Conservation (phyloP, 2,888 invertebrate species). For the Mythimna albipuncta region DNA sequence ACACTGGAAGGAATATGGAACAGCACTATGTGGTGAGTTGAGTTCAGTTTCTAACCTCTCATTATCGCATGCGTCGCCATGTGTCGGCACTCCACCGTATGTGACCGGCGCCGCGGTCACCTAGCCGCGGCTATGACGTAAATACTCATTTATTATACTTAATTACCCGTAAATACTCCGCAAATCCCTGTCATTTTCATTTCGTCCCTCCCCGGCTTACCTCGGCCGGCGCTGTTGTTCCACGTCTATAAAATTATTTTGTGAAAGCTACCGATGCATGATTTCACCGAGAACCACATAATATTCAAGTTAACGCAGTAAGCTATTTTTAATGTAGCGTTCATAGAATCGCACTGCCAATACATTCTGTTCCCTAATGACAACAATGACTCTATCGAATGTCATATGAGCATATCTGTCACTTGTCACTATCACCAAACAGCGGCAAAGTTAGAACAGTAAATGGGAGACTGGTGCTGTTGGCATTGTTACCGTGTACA, state of each 20-base stretch:
- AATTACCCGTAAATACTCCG: slow-evolving; percentile 50
- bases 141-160: slow-evolving; percentile 55
- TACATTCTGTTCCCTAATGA: slow-evolving; percentile 29
- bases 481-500: slow-evolving; percentile 30
- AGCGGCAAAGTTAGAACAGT: slow-evolving; percentile 38
- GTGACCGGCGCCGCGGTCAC: slow-evolving; percentile 58
- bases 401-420: slow-evolving; percentile 41
- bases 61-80: slow-evolving; percentile 73
- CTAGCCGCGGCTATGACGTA: slow-evolving; percentile 44
- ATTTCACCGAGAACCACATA: slow-evolving; percentile 55
- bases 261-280: slow-evolving; percentile 62
- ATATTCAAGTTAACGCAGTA: slow-evolving; percentile 52
- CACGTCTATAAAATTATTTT: slow-evolving; percentile 54
- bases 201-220: slow-evolving; percentile 36
- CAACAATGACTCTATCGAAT: slow-evolving; percentile 54
- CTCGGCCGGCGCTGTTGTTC: slow-evolving; percentile 37
- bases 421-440: slow-evolving; percentile 34
- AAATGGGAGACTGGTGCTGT: slow-evolving; percentile 17
- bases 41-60: slow-evolving; percentile 87
- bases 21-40: slow-evolving; percentile 87
- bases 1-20: slow-evolving; percentile 91
- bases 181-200: slow-evolving; percentile 53
- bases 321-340: slow-evolving; percentile 50
- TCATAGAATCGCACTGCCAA: slow-evolving; percentile 18
- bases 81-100: slow-evolving; percentile 64